Base-by-base conservation (phyloP, 2,797 vertebrate species). In the Neomorphus geoffroyi region DNA sequence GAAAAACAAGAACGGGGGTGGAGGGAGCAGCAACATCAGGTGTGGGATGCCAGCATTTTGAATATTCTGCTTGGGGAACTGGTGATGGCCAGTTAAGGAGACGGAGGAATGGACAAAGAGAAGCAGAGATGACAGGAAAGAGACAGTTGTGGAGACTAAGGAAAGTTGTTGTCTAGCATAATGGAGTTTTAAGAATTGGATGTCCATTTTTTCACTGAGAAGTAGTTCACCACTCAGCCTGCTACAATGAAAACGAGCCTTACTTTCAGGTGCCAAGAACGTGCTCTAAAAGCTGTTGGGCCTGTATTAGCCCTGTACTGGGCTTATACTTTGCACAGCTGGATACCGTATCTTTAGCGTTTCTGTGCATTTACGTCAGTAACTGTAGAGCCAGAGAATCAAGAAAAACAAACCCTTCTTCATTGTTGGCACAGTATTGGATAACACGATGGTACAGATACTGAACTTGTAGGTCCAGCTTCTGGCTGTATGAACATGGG, bases 1-100 rank as follows among this genome's bases (percentile, higher is more conserved):
- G 33, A 58, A 12, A 17, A 57, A 50, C 1, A 1, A 12, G 17
- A 57, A 50, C 1, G 2, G 0, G 3, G 28, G 5, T 0, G 3
- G 81, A 30, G 33, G 67, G 23, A 72, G 56, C 43, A 58, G 56
- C 45, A 26, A 3, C 24, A 13, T 64, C 18, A 18, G 10, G 5
- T 54, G 13, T 1, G 2, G 50, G 26, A 27, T 35, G 28, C 22
- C 26, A 54, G 1, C 11, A n/a, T n/a, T n/a, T n/a, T n/a, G n/a
- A n/a, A n/a, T n/a, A n/a, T n/a, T n/a, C 58, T 56, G 35, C 56
- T 69, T 0, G 0, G 45, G 56, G 30, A 50, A 54, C 28, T 43
- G 18, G 12, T 58, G 32, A 14, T 64, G 35, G 24, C 13, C 12
- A 13, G 26, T 37, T 26, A 16, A 41, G 39, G 39, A 56, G 39